Evolutionary conservation across 2,888 invertebrate species (phyloP).

Genomic region (Sylvicola cinctus): DNA sequence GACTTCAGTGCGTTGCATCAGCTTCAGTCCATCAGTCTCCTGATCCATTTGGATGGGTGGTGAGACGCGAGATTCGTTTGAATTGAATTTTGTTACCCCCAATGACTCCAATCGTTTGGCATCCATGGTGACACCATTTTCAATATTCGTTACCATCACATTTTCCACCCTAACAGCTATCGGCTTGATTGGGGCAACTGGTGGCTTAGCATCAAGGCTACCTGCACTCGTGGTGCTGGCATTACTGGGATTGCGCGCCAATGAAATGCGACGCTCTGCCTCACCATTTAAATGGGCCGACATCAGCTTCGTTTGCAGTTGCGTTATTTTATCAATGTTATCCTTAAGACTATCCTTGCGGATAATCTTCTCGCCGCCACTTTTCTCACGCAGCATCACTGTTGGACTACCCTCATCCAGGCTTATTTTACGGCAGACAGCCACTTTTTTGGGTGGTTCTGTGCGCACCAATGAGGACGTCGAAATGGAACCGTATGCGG

Average conservation of each 20-base stretch:
- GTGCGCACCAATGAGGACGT: neutral
- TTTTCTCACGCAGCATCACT: neutral
- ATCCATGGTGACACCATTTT: neutral
- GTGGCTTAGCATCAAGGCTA: conserved; percentile 10
- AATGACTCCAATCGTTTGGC: neutral
- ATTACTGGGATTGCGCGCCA: too few relatives aligned
- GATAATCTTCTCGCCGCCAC: conserved; percentile 14
- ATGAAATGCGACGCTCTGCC: too few relatives aligned
- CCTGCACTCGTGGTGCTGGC: neutral
- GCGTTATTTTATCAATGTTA: conserved; percentile 25
- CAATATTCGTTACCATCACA: conserved; percentile 5
- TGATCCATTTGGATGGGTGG: conserved; percentile 11
- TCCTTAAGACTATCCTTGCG: conserved; percentile 22
- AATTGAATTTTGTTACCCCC: neutral
- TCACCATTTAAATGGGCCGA: conserved; percentile 20
- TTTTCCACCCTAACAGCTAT: too few relatives aligned
- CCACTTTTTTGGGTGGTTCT: neutral
- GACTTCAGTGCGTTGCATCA: conserved; percentile 41
- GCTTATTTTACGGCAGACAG: neutral
- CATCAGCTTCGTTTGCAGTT: conserved; percentile 24
- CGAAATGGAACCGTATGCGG: neutral
- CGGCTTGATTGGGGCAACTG: conserved; percentile 7
- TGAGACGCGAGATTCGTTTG: too few relatives aligned
- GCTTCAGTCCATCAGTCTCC: conserved; percentile 25
- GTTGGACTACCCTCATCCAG: neutral